phyloP scores from a whole-genome alignment of 30 jellyfish, hydroid and myxozoan species.

The Rhopilema esculentum region DNA sequence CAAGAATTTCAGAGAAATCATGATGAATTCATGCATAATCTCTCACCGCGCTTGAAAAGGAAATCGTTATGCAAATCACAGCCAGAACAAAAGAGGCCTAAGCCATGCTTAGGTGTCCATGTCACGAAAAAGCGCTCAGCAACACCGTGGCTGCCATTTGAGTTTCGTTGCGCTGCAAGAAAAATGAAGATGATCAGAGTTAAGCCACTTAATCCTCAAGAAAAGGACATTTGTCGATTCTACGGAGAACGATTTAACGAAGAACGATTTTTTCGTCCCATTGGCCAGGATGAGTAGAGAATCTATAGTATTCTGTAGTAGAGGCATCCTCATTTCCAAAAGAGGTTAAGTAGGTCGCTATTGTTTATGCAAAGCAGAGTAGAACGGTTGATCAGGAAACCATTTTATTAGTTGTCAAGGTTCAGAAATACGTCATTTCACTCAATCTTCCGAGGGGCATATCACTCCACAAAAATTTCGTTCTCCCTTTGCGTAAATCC shows the following conservation, averaged over 20 bases:
- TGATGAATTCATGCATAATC: background rate
- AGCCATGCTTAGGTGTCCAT: slow-evolving; percentile 13
- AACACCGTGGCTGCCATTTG: slow-evolving; percentile 61
- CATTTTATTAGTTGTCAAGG: no score
- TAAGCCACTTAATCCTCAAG: slow-evolving; percentile 35
- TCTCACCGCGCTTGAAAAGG: slow-evolving; percentile 24
- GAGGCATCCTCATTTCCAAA: no score
- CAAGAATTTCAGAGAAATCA: background rate
- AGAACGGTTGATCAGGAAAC: no score
- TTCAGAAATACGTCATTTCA: no score
- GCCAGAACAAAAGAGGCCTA: slow-evolving; percentile 51
- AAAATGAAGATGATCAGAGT: slow-evolving; percentile 59
- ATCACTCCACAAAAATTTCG: no score
- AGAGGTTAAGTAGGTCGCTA: no score
- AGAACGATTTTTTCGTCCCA: slow-evolving; percentile 55
- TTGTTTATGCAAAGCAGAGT: no score
- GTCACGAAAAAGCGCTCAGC: slow-evolving; percentile 32
- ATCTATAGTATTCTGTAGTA: no score
- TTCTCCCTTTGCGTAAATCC: no score
- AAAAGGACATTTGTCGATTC: background rate
- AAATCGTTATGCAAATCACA: slow-evolving; percentile 8
- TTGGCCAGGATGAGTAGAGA: slow-evolving; percentile 37
- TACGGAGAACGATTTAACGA: slow-evolving; percentile 38
- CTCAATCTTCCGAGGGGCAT: no score
- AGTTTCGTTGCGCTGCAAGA: slow-evolving; percentile 31